Evolutionary conservation across 92 coral and sea anemone species (phyloP).

Genomic region (Pocillopora grandis): DNA sequence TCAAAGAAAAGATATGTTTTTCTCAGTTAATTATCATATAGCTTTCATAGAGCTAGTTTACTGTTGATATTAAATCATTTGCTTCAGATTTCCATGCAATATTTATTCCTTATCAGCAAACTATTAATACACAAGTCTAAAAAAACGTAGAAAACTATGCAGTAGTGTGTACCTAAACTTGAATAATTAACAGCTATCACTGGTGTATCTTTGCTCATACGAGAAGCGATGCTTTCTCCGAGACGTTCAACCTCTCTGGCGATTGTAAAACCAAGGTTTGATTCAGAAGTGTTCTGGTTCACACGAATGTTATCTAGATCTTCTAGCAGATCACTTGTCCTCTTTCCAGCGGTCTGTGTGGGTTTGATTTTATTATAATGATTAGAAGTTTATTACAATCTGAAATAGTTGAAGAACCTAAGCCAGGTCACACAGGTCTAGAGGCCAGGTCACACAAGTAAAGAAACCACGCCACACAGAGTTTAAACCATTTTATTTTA

Average conservation of each 20-base stretch:
- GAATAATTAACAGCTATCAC: constrained; percentile 49
- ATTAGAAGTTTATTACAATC: too few species aligned
- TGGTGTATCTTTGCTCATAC: constrained; percentile 22
- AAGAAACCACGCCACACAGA: too few species aligned
- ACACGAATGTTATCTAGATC: constrained; percentile 1
- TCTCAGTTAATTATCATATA: background rate
- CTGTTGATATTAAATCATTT: too few species aligned
- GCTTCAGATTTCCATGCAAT: too few species aligned
- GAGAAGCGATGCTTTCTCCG: constrained; percentile 65
- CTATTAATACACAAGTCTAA: background rate
- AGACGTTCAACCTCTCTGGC: constrained; percentile 65
- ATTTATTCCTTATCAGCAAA: too few species aligned
- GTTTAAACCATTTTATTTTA: too few species aligned
- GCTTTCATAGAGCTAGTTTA: too few species aligned
- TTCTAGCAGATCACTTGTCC: constrained; percentile 33
- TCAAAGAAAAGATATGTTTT: background rate
- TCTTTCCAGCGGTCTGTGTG: constrained; percentile 59
- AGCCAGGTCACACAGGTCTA: too few species aligned
- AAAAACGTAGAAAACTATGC: background rate
- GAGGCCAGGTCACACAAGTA: too few species aligned
- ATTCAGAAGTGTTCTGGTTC: background rate
- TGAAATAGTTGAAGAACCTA: too few species aligned
- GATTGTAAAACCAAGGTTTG: constrained; percentile 42
- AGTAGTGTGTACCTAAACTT: constrained; percentile 30
- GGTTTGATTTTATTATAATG: background rate